phyloP scores from a whole-genome alignment of 2,113 vertebrate species.

The Myrmecophaga tridactyla region DNA sequence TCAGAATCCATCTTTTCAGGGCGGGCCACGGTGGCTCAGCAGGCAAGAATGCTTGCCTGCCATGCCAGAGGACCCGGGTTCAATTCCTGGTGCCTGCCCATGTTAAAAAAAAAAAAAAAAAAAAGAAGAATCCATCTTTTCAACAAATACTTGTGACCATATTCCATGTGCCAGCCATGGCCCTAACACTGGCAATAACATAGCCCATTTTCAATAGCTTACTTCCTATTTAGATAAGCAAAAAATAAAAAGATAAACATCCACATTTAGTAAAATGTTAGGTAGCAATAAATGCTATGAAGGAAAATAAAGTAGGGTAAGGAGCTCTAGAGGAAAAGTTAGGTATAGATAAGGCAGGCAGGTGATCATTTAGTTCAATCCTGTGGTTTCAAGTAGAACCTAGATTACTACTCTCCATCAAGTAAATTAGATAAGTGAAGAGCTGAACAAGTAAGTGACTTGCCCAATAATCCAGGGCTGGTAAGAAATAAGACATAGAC shows the following conservation, averaged over 20 bases:
- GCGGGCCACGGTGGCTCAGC: no score
- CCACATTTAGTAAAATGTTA: not conserved
- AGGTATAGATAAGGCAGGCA: rapidly evolving
- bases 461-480: not conserved
- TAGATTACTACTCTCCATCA: not conserved
- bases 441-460: not conserved
- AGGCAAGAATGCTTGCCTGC: no score
- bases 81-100: no score
- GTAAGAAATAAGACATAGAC: constrained; percentile 15
- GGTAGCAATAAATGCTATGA: not conserved
- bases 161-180: not conserved
- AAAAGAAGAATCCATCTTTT: constrained; percentile 19
- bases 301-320: not conserved
- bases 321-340: not conserved
- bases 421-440: not conserved
- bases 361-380: not conserved
- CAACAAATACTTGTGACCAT: not conserved
- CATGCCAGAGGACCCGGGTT: no score
- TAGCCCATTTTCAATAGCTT: not conserved
- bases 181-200: not conserved
- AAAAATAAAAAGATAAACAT: constrained; percentile 11
- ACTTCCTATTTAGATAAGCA: constrained; percentile 3
- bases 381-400: not conserved
- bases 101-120: no score
- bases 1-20: not conserved